Evolutionary conservation across 2,113 vertebrate species (phyloP), one percentile per base, ranked within the genome.

Genomic region (Poeciliopsis retropinna): DNA sequence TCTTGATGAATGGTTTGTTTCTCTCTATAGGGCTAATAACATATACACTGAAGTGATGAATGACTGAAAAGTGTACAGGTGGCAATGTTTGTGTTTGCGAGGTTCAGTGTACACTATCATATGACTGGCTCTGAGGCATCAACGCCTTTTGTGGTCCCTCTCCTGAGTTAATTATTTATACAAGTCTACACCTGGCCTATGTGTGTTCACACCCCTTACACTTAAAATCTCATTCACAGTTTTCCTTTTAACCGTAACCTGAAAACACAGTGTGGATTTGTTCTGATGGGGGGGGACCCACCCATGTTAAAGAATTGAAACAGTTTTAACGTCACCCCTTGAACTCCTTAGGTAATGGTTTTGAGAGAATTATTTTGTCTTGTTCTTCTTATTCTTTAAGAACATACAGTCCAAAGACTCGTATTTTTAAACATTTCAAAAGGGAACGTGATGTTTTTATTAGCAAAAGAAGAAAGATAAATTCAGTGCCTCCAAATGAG

Each of bases 81-180:
- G 44, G 15, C 29, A 2, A 1, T 0, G 0, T 17, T 9, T 31
- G 57, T 47, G 72, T 76, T 73, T 74, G 72, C 34, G 62, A 68
- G 39, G 10, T 28, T 28, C n/a, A 60, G 44, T 72, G 64, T 62
- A 70, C 67, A 80, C 61, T 41, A 76, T 79, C 76, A 74, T 51
- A 64, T 80, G 63, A 71, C 70, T 25, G 19, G 71, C 60, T 60
- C 75, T 69, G 72, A 74, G 34, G 65, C 54, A 74, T 82, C 66
- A 60, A 72, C 79, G 79, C 70, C 79, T 71, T 72, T 80, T 90
- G 73, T 81, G 30, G 30, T 57, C 67, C 28, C 30, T 30, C 17
- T 44, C 47, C 71, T 67, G 69, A 67, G 57, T 87, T 60, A 87
- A 81, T 90, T 79, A 89, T 83, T 88, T 32, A 92, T 85, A 5